Base-by-base conservation (phyloP, 1,140 invertebrate species). In the Drosophila tropicalis region DNA sequence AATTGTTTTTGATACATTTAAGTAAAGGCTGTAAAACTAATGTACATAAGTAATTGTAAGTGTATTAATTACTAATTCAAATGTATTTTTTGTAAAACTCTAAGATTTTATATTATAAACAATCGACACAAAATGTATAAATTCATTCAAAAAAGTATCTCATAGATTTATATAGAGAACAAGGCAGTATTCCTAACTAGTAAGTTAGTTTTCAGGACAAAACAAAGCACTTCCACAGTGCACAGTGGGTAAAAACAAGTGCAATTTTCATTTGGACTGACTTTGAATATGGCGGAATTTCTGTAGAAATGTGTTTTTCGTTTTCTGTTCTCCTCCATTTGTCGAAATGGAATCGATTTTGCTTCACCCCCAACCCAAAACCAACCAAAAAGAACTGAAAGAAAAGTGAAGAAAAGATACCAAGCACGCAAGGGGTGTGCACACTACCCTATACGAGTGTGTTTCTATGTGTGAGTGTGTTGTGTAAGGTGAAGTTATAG, bases 301-400 rank as follows among this genome's bases (percentile, higher is more conserved):
- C 64, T 70, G 72, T 61, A 61, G 25, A 63, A 47, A 70, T 44
- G 54, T 61, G 66, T 67, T 44, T 72, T 41, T 47, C 9, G 39
- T 67, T 71, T 64, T 71, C 67, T 56, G 41, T 62, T 63, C 65
- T 44, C 55, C 65, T 44, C 72, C 79, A 82, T 82, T 78, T 65
- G 66, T 79, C 69, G 69, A 79, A 84, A 76, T 79, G 63, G 47
- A 87, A 86, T 86, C 82, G 82, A 86, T 76, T 76, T 76, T 76
- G 66, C 22, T 58, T 58, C 17, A 19, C 19, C 9, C 9, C 41
- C 22, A 51, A 12, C 15, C 15, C 10, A 22, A 29, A 41, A 32
- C 13, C 17, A 29, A 51, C 2, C 10, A 51, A 9, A 51, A 17
- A 41, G n/a, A 17, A 22, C 17, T 67, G 55, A 58, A 61, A 57